Base-by-base conservation (phyloP, 2,888 invertebrate genomes). In the Dorcus hopei region DNA sequence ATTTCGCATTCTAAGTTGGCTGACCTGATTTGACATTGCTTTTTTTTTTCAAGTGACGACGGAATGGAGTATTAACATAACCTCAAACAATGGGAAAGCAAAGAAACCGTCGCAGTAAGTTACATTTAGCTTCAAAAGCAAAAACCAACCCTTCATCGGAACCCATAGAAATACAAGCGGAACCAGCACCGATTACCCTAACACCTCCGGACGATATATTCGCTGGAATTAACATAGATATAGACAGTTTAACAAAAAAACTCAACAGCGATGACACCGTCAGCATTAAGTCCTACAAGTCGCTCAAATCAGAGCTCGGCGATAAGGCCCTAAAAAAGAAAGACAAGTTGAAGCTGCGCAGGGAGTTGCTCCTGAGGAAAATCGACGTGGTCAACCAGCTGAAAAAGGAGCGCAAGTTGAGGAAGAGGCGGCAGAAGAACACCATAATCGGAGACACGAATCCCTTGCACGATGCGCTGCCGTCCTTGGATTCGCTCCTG, bases 401-500 rank as follows among this genome's bases (percentile, higher is more conserved):
- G 58, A 73, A 73, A 55, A 71, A 73, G 53, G 67, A 74, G 53
- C 52, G 61, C 6, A 72, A 72, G 61, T 6, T 66, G 8, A 66
- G 70, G 23, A 65, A 70, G 9, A 75, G 74, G 52, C 19, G 59
- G 9, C 52, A 56, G 38, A 59, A 68, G 8, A 69, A 63, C 33
- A 62, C 68, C 1, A 61, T 75, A 50, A 69, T 72, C 41, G 74
- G 74, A 23, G 74, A 75, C 59, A 70, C 71, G 33, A 72, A 74
- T 59, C 68, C 73, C 9, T 63, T 76, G 38, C 69, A 63, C 50
- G 76, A 76, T 68, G 73, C 74, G 4, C 67, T 77, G 43, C 76
- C 76, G 5, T 73, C 73, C 6, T 65, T 76, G 42, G 73, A 75
- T 55, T 68, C 70, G 33, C 65, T 75, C 38, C 51, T 73, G 33